phyloP scores from a whole-genome alignment of 2,113 vertebrate species.

The Xenopus tropicalis region UCB_Xtro_10.0 CM004446.2:133653001-133653500 shows the following conservation, averaged over 20 bases:
- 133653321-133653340: neutral
- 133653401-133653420: neutral
- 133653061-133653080: too few relatives aligned
- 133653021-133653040: too few relatives aligned
- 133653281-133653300: slow-evolving; percentile 67
- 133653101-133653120: too few relatives aligned
- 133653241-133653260: slow-evolving; percentile 58
- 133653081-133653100: too few relatives aligned
- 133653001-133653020: too few relatives aligned
- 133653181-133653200: slow-evolving; percentile 35
- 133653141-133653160: neutral
- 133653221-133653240: slow-evolving; percentile 56
- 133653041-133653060: too few relatives aligned
- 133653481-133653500: slow-evolving; percentile 12
- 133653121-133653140: neutral
- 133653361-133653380: neutral
- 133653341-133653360: neutral
- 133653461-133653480: slow-evolving; percentile 15
- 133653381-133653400: neutral
- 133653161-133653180: neutral
- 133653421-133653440: slow-evolving; percentile 23
- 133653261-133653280: slow-evolving; percentile 60
- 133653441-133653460: slow-evolving; percentile 12
- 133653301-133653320: slow-evolving; percentile 29
- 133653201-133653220: slow-evolving; percentile 51